These are phyloP conservation scores for Onychomys leucogaster DNA, from an alignment of 2,797 vertebrate genomes.

Conservation along the genomic window DNA sequence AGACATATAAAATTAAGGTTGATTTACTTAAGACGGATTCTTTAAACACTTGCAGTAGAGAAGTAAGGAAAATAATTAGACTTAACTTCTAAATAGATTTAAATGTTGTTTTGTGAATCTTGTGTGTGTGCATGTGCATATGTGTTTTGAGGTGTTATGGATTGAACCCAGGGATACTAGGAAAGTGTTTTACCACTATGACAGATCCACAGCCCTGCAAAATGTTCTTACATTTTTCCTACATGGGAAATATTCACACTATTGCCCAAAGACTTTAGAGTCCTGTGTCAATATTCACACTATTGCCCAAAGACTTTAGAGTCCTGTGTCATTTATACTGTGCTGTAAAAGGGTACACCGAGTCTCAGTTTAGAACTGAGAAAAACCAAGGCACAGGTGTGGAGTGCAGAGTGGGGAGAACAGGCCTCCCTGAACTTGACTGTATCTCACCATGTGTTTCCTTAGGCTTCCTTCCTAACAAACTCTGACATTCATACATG, in stretches of 20 bases:
- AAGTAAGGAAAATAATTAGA: slow-evolving; percentile 51
- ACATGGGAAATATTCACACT: slow-evolving; percentile 21
- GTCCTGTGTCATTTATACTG: not conserved
- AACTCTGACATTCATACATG: not conserved
- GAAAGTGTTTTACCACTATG: not conserved
- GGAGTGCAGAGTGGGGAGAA: not conserved
- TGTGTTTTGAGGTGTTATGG: not conserved
- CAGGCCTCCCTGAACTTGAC: not conserved
- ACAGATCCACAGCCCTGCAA: not conserved
- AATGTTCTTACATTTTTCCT: not conserved
- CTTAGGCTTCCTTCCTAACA: not conserved
- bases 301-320: not conserved
- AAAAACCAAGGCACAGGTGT: not conserved
- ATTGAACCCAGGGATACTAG: not conserved
- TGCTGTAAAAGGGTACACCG: not conserved
- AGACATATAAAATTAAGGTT: not conserved
- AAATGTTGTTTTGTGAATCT: not conserved
- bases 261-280: not conserved
- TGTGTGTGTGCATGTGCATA: not conserved
- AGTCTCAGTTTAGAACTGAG: not conserved
- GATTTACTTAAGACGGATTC: not conserved
- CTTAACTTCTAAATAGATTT: slow-evolving; percentile 4
- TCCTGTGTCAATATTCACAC: not conserved
- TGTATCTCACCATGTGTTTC: not conserved
- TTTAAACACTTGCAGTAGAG: slow-evolving; percentile 26